Base-by-base conservation (phyloP, 2,113 vertebrate genomes). In the Eudorcas thomsonii region DNA sequence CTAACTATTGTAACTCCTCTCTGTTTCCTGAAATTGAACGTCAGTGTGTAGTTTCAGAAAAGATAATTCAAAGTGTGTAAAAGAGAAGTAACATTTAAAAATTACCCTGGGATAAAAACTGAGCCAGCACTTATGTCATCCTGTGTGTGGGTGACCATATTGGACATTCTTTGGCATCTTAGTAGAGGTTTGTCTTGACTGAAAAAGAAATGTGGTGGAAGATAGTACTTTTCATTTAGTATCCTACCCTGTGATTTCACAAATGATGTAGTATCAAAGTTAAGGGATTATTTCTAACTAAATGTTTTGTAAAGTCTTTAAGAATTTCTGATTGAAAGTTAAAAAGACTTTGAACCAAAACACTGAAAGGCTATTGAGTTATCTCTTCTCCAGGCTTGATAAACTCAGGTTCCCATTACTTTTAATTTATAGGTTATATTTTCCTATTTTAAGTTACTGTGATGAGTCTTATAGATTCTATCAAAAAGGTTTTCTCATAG, bases 361-460 rank as follows among this genome's bases (percentile, higher is more conserved):
- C 67, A 82, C 55, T 83, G 83, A 83, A 91, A 91, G 36, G 23
- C 30, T 6, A 64, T 81, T 95, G 16, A 36, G 23, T 71, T 81
- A 48, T 90, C 57, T 54, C 8, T 87, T 88, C 57, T 91, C 62
- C 55, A 80, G 67, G n/a, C 52, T 71, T 26, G 2, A 33, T 90
- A 86, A 91, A 43, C 52, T 96, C 33, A 28, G 54, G 6, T n/a
- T 96, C 43, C 52, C 87, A 14, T 91, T 74, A 93, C 16, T 93
- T 94, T 82, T 85, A 80, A 36, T 36, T 17, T 74, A 8, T 8
- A 80, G 55, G 30, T 87, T 97, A 13, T 96, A 85, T 62, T 97
- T 93, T 91, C 17, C 39, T 71, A n/a, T 91, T 88, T 94, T 80
- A 48, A 86, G 7, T 96, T 94, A 91, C 86, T 96, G 94, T 85